phyloP scores from a whole-genome alignment of 2,888 invertebrate genomes.

The Drosophila kambysellisi region DNA sequence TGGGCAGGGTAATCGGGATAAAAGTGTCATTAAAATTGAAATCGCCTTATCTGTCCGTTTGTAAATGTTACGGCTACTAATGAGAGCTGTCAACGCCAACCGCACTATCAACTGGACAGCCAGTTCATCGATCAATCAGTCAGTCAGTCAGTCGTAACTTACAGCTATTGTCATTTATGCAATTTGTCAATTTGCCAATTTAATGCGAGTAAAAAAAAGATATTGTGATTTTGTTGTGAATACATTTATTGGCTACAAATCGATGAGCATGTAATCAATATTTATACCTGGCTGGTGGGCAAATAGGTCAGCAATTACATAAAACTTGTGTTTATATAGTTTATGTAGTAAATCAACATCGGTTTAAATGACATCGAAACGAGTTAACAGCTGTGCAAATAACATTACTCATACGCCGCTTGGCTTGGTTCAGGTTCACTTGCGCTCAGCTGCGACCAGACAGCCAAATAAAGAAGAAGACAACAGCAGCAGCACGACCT shows the following conservation, averaged over 20 bases:
- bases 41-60: slow-evolving; percentile 26
- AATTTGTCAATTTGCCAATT: slow-evolving; percentile 59
- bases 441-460: slow-evolving; percentile 44
- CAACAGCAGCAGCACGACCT: background rate
- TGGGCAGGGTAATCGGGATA: slow-evolving; percentile 14
- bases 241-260: slow-evolving; percentile 54
- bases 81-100: slow-evolving; percentile 50
- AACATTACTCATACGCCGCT: slow-evolving; percentile 72
- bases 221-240: slow-evolving; percentile 26
- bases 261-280: slow-evolving; percentile 37
- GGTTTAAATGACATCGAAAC: slow-evolving; percentile 36
- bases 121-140: slow-evolving; percentile 36
- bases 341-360: slow-evolving; percentile 34
- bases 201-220: slow-evolving; percentile 12
- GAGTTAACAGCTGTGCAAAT: slow-evolving; percentile 11
- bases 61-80: slow-evolving; percentile 49
- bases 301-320: slow-evolving; percentile 37
- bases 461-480: slow-evolving; percentile 20
- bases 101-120: slow-evolving; percentile 30
- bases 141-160: slow-evolving; percentile 27
- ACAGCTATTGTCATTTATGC: slow-evolving; percentile 47
- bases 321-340: slow-evolving; percentile 16
- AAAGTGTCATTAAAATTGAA: slow-evolving; percentile 26
- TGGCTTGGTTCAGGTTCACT: slow-evolving; percentile 55
- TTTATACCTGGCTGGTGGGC: slow-evolving; percentile 24